phyloP scores from a whole-genome alignment of 2,113 vertebrate genomes.

The Corydoras maculifer region DNA sequence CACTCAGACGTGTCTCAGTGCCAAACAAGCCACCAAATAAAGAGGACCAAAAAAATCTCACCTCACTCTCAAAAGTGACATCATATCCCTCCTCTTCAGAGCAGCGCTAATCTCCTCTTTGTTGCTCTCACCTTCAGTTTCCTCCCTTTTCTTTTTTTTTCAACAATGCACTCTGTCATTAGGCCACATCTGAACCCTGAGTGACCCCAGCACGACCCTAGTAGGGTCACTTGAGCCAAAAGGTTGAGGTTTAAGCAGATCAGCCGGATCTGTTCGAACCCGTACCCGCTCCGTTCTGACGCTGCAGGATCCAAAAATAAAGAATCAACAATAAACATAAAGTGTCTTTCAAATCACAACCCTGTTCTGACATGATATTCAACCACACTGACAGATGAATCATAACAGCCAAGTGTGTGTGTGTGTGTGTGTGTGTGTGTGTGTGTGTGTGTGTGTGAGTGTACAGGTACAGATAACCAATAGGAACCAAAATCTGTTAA shows the following conservation, averaged over 20 bases:
- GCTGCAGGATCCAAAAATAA: neutral
- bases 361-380: neutral
- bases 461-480: too few relatives aligned
- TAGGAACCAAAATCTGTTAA: too few relatives aligned
- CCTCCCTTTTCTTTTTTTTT: constrained; percentile 27
- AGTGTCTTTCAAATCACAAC: neutral
- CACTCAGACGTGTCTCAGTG: constrained; percentile 46
- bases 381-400: constrained; percentile 10
- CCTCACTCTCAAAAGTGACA: neutral
- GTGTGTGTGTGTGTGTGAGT: too few relatives aligned
- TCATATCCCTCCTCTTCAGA: constrained; percentile 34
- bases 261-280: neutral
- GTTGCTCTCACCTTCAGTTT: constrained; percentile 41
- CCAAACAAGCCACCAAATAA: constrained; percentile 47
- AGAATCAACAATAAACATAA: neutral
- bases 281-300: neutral
- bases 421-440: neutral
- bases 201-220: constrained; percentile 51
- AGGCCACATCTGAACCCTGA: constrained; percentile 48
- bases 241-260: neutral
- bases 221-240: constrained; percentile 39
- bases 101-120: constrained; percentile 51
- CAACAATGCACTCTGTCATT: constrained; percentile 63
- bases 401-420: constrained; percentile 21
- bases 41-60: constrained; percentile 32